Conservation (phyloP, 2,113 vertebrate genomes). For the Mustela nigripes region DNA sequence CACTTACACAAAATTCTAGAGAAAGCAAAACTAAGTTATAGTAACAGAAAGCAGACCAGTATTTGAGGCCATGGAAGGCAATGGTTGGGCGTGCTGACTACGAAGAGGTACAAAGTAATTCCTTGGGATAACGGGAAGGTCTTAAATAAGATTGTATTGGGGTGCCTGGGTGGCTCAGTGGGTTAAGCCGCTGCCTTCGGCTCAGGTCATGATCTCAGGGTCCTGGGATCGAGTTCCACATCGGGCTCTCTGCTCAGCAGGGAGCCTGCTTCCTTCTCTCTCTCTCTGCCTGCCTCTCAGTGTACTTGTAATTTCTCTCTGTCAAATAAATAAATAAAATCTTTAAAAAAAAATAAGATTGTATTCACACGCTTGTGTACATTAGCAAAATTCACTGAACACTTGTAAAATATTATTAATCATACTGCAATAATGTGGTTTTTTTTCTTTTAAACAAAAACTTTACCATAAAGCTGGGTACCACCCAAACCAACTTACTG, state of each 20-base stretch:
- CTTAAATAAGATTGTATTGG: background rate
- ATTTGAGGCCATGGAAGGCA: background rate
- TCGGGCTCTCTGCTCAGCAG: too few relatives aligned
- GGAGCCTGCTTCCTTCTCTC: too few relatives aligned
- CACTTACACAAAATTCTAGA: background rate
- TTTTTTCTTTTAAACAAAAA: background rate
- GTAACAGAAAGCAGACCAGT: background rate
- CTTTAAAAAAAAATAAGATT: background rate
- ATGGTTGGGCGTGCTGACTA: background rate
- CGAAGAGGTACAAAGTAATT: background rate
- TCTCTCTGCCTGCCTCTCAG: too few relatives aligned
- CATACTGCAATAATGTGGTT: background rate
- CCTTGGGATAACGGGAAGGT: background rate
- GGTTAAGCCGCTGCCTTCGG: too few relatives aligned
- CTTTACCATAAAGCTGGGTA: background rate
- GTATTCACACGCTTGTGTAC: background rate
- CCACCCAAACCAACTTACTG: background rate
- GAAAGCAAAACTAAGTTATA: background rate
- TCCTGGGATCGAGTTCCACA: too few relatives aligned
- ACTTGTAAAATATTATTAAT: slow-evolving; percentile 16
- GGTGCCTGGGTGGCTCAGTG: too few relatives aligned
- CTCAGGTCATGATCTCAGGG: too few relatives aligned
- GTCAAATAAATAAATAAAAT: too few relatives aligned
- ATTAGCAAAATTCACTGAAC: background rate
- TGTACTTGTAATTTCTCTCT: too few relatives aligned